Evolutionary conservation across 2,888 invertebrate species (phyloP).

Genomic region (Pollenia amentaria): DNA sequence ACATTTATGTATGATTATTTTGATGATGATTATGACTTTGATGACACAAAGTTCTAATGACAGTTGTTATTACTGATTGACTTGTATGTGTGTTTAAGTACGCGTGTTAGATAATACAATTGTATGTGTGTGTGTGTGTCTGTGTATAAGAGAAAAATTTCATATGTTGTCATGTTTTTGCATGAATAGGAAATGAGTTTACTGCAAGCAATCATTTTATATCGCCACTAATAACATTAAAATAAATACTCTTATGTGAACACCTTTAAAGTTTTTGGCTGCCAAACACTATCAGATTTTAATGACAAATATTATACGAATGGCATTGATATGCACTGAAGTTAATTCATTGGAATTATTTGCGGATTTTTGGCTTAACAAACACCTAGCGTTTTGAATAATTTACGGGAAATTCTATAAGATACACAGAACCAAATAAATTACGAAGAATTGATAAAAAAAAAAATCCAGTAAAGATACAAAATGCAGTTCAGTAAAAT

Average conservation of each 20-base stretch:
- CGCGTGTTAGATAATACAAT: background rate
- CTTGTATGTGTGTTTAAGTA: background rate
- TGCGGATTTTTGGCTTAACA: background rate
- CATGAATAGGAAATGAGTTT: background rate
- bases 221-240: background rate
- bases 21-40: slow-evolving; percentile 3
- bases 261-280: background rate
- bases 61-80: slow-evolving; percentile 35
- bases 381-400: background rate
- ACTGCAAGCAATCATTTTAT: background rate
- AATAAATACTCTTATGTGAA: background rate
- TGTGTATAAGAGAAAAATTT: background rate
- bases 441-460: no score
- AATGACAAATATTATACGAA: background rate
- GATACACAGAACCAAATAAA: no score
- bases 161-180: background rate
- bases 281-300: background rate
- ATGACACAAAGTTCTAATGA: slow-evolving; percentile 39
- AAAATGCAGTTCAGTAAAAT: no score
- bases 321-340: background rate
- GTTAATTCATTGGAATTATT: background rate
- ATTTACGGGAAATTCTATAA: background rate
- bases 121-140: background rate
- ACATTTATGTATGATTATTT: slow-evolving; percentile 5
- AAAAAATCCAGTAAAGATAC: no score